A percentile compares a stretch with the other conserved stretches of the same genome.
phyloP scores from a whole-genome alignment of 2,888 invertebrate genomes.

The Sminthurides aquaticus region DNA sequence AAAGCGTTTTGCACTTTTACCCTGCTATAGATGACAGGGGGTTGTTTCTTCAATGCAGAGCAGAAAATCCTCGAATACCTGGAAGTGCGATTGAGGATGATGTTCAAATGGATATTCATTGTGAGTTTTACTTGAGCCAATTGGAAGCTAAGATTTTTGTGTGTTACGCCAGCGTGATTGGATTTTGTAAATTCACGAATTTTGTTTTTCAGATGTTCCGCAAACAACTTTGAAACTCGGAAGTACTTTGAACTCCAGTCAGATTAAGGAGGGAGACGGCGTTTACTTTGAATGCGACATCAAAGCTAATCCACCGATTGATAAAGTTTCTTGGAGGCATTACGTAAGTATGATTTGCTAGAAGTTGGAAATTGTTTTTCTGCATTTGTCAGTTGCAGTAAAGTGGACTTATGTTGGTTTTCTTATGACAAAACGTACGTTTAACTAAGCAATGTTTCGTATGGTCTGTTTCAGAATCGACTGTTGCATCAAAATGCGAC shows the following conservation, averaged over 20 bases:
- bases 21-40: slow-evolving; percentile 75
- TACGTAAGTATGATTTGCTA: slow-evolving; percentile 55
- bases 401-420: too few species aligned
- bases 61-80: slow-evolving; percentile 66
- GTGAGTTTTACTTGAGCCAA: slow-evolving; percentile 55
- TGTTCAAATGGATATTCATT: slow-evolving; percentile 74
- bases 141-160: neutral
- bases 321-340: slow-evolving; percentile 68
- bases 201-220: slow-evolving; percentile 64
- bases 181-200: neutral
- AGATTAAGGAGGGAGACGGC: slow-evolving; percentile 78
- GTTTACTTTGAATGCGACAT: slow-evolving; percentile 87
- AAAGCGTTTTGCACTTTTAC: slow-evolving; percentile 66
- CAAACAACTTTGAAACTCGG: slow-evolving; percentile 74
- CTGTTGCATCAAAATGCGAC: slow-evolving; percentile 70
- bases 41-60: slow-evolving; percentile 66
- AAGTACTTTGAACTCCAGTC: slow-evolving; percentile 67
- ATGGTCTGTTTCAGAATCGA: slow-evolving; percentile 55
- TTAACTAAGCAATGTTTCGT: too few species aligned
- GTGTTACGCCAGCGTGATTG: too few species aligned
- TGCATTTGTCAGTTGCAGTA: too few species aligned
- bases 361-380: too few species aligned
- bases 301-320: slow-evolving; percentile 76
- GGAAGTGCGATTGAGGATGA: slow-evolving; percentile 64
- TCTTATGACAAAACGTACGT: too few species aligned